Evolutionary conservation across 2,113 vertebrate species (phyloP).

Genomic region (Pseudonaja textilis): DNA sequence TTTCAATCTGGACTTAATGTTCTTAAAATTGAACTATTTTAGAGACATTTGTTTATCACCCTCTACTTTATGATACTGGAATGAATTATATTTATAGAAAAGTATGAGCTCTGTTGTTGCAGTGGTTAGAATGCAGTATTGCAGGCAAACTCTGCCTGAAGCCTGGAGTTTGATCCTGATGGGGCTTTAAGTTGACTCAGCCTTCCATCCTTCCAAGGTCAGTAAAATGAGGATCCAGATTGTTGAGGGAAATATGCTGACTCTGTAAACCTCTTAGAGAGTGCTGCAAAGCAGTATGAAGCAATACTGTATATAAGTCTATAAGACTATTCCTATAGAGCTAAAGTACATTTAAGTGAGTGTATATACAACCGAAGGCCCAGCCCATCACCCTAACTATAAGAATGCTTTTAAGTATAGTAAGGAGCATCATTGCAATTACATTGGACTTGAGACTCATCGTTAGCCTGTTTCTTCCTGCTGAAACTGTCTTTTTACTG

Average conservation of each 20-base stretch:
- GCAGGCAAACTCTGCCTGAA: not conserved
- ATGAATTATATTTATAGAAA: not conserved
- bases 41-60: not conserved
- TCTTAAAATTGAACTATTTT: not conserved
- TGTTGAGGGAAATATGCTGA: not conserved
- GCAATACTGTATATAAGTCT: not conserved
- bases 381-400: not conserved
- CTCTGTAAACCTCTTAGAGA: not conserved
- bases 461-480: not conserved
- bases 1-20: not conserved
- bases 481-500: not conserved
- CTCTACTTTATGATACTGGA: not conserved
- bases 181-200: not conserved
- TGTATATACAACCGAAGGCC: not conserved
- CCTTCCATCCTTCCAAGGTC: not conserved
- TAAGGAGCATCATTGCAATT: not conserved
- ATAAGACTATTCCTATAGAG: not conserved
- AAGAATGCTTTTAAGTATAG: not conserved
- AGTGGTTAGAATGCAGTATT: not conserved
- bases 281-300: not conserved
- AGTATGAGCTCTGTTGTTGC: not conserved
- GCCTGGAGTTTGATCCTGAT: not conserved
- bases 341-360: not conserved
- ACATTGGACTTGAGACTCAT: not conserved
- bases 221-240: not conserved